Evolutionary conservation across 2,888 invertebrate species (phyloP), one percentile per base, ranked within the genome.

Genomic region (Eupeodes luniger): DNA sequence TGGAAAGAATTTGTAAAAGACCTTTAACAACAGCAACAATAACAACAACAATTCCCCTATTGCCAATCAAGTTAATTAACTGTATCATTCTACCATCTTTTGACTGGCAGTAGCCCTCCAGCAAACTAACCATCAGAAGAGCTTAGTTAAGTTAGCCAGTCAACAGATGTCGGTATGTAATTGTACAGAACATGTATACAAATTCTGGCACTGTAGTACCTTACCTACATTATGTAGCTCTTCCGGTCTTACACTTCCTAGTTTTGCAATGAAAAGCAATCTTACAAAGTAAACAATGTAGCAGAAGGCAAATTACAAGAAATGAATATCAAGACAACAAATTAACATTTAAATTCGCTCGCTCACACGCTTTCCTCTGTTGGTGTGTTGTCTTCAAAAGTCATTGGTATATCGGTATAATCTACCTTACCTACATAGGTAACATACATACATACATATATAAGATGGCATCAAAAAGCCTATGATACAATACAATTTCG

Each of bases 171-270:
- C 7, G 5, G 7, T 11, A 62, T 7, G 14, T 3, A 27, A 27
- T 27, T 2, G 7, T 36, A 36, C 9, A 12, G 5, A 62, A 4
- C 62, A 61, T 14, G 11, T 27, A 27, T 27, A 27, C 6, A 64
- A 51, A 67, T 67, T 70, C 27, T 70, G 16, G 9, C 40, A 40
- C 6, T 7, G n/a, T 7, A 11, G 19, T 44, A 12, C 10, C 49
- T 27, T 27, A 27, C 27, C 27, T 27, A 27, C 27, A 2, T 27
- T 14, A 64, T 16, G 10, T 7, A 77, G 53, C 53, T 76, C 85
- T 88, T 81, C 88, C 83, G 87, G 83, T 84, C 66, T 51, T 72
- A 61, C 61, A 80, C 84, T 87, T 87, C 87, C 87, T 84, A 49
- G 87, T 87, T 87, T 55, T 27, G 57, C 64, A 77, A 69, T 77